Percentiles rank a stretch among this genome's conserved stretches.
phyloP scores from a whole-genome alignment of 2,888 invertebrate species.

The Hirtodrosophila cameraria region DNA sequence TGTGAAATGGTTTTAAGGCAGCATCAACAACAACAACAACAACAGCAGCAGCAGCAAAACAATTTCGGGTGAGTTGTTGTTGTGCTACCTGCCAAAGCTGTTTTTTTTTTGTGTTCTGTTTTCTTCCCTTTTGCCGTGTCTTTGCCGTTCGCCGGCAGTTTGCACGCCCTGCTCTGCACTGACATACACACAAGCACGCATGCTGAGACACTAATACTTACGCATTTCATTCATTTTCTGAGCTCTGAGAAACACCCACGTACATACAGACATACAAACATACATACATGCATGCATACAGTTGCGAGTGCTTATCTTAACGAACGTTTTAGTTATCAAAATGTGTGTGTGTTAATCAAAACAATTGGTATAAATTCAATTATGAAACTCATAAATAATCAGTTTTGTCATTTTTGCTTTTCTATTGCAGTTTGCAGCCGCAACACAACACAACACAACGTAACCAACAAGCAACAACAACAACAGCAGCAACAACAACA shows the following conservation, averaged over 20 bases:
- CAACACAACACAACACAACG: too few species aligned
- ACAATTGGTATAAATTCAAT: conserved; percentile 54
- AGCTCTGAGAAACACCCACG: conserved; percentile 44
- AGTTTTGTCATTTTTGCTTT: conserved; percentile 59
- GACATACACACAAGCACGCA: conserved; percentile 13
- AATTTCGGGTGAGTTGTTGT: conserved; percentile 64
- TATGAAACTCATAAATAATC: conserved; percentile 59
- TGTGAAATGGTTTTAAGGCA: conserved; percentile 61
- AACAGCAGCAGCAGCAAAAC: conserved; percentile 47
- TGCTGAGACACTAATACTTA: conserved; percentile 29
- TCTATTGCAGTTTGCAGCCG: conserved; percentile 57
- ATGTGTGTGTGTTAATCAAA: conserved; percentile 38
- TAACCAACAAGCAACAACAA: conserved; percentile 17
- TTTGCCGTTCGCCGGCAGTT: conserved; percentile 49
- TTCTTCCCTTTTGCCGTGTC: conserved; percentile 30
- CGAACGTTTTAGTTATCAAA: conserved; percentile 54
- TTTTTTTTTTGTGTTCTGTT: conserved; percentile 16
- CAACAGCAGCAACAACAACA: conserved; percentile 35
- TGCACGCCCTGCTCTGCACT: conserved; percentile 44
- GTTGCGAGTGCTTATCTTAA: conserved; percentile 53
- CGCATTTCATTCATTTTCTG: conserved; percentile 48
- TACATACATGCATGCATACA: conserved; percentile 16
- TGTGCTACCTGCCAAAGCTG: conserved; percentile 61
- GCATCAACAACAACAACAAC: conserved; percentile 42
- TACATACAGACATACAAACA: conserved; percentile 2